Conservation (phyloP, 2,888 invertebrate species). For the Pinctada fucata region DNA sequence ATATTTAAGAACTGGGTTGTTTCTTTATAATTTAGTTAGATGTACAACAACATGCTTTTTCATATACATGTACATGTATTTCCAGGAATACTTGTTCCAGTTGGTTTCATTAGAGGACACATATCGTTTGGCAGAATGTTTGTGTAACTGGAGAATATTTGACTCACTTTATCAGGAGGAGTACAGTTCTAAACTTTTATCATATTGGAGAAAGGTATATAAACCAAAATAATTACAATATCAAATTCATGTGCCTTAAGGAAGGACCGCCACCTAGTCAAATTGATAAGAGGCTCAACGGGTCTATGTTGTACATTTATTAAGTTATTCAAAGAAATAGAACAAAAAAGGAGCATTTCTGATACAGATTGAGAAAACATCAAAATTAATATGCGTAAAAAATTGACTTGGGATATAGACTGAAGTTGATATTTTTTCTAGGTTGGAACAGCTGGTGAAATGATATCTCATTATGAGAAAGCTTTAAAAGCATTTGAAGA, state of each 20-base stretch:
- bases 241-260: not conserved
- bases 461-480: slow-evolving; percentile 69
- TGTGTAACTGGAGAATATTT: slow-evolving; percentile 73
- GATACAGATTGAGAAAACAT: too few relatives aligned
- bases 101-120: slow-evolving; percentile 70
- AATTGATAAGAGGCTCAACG: too few relatives aligned
- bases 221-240: not conserved
- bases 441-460: slow-evolving; percentile 70
- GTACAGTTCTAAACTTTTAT: slow-evolving; percentile 70
- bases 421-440: too few relatives aligned
- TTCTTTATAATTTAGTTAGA: too few relatives aligned
- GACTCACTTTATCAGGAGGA: slow-evolving; percentile 73
- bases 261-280: too few relatives aligned
- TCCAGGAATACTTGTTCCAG: slow-evolving; percentile 73
- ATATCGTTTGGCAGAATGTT: slow-evolving; percentile 65
- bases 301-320: too few relatives aligned
- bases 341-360: too few relatives aligned
- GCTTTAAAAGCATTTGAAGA: slow-evolving; percentile 69
- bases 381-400: too few relatives aligned
- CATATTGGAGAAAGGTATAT: slow-evolving; percentile 73
- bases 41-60: too few relatives aligned
- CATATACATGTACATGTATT: not conserved
- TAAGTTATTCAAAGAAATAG: too few relatives aligned
- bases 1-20: too few relatives aligned
- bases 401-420: too few relatives aligned